phyloP scores from a whole-genome alignment of 2,797 vertebrate species.

The Eulemur rubriventer region DNA sequence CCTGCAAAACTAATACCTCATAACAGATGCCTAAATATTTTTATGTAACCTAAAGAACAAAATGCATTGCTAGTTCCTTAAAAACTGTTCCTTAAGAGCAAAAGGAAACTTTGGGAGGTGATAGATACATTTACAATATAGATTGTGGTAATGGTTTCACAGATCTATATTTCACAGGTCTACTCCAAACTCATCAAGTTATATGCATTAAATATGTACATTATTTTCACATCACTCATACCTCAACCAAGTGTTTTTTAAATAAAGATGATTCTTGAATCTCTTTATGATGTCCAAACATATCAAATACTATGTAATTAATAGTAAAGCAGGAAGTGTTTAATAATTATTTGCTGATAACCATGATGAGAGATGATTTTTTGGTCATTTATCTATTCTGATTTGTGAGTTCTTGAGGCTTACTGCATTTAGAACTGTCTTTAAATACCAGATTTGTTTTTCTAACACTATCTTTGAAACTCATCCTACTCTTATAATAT shows the following conservation, averaged over 20 bases:
- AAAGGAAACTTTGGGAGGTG: fast-evolving
- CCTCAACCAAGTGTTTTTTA: neutral
- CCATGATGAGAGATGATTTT: neutral
- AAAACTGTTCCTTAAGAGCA: neutral
- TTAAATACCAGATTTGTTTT: neutral
- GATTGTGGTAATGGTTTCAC: neutral
- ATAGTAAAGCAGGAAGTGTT: neutral
- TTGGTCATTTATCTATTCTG: neutral
- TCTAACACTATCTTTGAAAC: neutral
- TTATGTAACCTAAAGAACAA: neutral
- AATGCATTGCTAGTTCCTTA: neutral
- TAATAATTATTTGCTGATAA: neutral
- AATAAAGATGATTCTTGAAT: neutral
- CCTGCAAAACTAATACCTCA: neutral
- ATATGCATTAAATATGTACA: neutral
- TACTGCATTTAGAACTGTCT: neutral
- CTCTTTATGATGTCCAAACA: neutral
- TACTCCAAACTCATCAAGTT: neutral
- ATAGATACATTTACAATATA: neutral
- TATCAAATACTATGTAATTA: neutral
- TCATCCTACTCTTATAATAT: neutral
- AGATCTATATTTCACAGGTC: neutral
- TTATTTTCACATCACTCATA: neutral
- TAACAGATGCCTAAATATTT: neutral
- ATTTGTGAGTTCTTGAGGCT: neutral